These are phyloP conservation scores for Platerodrilus igneus DNA, from an alignment of 2,888 invertebrate genomes.

Conservation along the genomic window DNA sequence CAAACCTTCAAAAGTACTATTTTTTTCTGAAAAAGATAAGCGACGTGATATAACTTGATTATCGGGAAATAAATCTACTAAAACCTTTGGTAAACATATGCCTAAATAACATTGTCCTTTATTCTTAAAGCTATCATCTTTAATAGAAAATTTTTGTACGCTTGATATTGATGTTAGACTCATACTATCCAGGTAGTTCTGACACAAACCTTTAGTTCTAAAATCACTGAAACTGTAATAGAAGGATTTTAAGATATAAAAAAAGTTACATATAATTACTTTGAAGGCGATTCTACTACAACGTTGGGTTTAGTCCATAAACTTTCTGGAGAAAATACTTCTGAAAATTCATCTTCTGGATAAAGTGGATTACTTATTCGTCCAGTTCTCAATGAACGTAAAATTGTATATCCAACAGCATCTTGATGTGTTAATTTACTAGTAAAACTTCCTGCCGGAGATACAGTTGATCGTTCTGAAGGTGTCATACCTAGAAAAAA, in stretches of 20 bases:
- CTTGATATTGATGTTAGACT: slow-evolving; percentile 40
- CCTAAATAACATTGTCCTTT: slow-evolving; percentile 64
- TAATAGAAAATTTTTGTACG: slow-evolving; percentile 39
- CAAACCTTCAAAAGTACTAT: slow-evolving; percentile 9
- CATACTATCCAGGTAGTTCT: slow-evolving; percentile 20
- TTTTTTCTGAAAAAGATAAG: slow-evolving; percentile 23
- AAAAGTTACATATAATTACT: background rate
- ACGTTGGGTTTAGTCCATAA: slow-evolving; percentile 10
- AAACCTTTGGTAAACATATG: slow-evolving; percentile 65
- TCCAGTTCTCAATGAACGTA: slow-evolving; percentile 59
- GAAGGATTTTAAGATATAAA: background rate
- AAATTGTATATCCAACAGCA: slow-evolving; percentile 69
- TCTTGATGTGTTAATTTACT: slow-evolving; percentile 66
- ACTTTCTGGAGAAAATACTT: slow-evolving; percentile 37
- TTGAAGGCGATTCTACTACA: background rate
- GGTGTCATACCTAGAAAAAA: slow-evolving; percentile 48
- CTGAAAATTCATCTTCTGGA: slow-evolving; percentile 59
- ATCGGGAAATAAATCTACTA: slow-evolving; percentile 64
- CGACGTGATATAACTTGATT: slow-evolving; percentile 33
- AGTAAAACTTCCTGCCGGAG: slow-evolving; percentile 51
- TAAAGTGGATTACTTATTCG: slow-evolving; percentile 58
- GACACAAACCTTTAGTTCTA: slow-evolving; percentile 20
- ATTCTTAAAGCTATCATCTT: slow-evolving; percentile 50
- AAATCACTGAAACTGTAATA: slow-evolving; percentile 21
- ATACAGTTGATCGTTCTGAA: slow-evolving; percentile 51